Conservation (phyloP, 2,888 invertebrate species). For the Drepanosiphum platanoidis region DNA sequence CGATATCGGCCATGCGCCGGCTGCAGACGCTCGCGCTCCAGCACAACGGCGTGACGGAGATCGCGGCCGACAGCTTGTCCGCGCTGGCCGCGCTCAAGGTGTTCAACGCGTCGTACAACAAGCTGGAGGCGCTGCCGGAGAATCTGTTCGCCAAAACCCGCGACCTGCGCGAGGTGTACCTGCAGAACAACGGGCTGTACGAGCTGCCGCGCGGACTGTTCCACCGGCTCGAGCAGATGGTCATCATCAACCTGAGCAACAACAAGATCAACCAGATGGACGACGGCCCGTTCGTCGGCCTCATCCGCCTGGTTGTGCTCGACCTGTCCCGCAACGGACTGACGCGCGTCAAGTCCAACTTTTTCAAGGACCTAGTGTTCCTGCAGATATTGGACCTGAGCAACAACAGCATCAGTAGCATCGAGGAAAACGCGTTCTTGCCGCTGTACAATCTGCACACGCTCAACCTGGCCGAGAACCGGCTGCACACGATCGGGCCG, state of each 20-base stretch:
- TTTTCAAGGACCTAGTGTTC: constrained; percentile 87
- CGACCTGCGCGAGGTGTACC: constrained; percentile 83
- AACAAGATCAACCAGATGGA: constrained; percentile 87
- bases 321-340: constrained; percentile 88
- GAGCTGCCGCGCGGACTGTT: constrained; percentile 85
- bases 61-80: constrained; percentile 81
- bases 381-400: constrained; percentile 85
- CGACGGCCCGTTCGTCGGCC: constrained; percentile 84
- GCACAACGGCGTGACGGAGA: constrained; percentile 83
- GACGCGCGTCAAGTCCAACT: constrained; percentile 82
- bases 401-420: constrained; percentile 88
- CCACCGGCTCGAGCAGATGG: constrained; percentile 83
- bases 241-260: constrained; percentile 84
- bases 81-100: constrained; percentile 82
- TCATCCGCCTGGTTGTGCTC: constrained; percentile 84
- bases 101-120: constrained; percentile 88
- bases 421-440: constrained; percentile 87
- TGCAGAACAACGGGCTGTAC: constrained; percentile 85
- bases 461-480: constrained; percentile 87
- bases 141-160: constrained; percentile 83
- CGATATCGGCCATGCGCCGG: constrained; percentile 79
- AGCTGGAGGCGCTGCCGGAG: constrained; percentile 81
- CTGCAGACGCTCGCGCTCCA: constrained; percentile 83
- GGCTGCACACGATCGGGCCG: constrained; percentile 82
- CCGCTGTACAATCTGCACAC: constrained; percentile 90